Evolutionary conservation across 2,113 vertebrate genomes (phyloP).

Genomic region (Heptranchias perlo): DNA sequence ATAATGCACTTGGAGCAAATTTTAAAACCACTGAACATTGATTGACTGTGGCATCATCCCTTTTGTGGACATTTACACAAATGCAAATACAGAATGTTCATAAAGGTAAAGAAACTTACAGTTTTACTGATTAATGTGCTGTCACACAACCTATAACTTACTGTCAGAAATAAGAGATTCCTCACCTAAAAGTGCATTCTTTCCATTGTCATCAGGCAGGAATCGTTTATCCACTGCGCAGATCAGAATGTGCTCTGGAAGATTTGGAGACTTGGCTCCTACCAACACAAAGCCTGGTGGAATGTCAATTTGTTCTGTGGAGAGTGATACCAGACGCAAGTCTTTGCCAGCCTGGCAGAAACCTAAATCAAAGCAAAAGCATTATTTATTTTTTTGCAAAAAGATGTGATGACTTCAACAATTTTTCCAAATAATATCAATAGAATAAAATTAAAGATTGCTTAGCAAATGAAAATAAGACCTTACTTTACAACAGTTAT

Average conservation of each 20-base stretch:
- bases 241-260: constrained; percentile 92
- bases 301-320: constrained; percentile 80
- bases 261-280: constrained; percentile 88
- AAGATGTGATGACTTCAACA: background rate
- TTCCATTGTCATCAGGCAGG: constrained; percentile 93
- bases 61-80: background rate
- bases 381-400: background rate
- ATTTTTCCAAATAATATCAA: background rate
- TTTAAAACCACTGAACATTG: background rate
- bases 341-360: constrained; percentile 99
- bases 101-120: background rate
- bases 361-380: constrained; percentile 56
- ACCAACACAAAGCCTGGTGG: constrained; percentile 90
- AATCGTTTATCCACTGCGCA: constrained; percentile 94
- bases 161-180: constrained; percentile 37
- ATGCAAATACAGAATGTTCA: background rate
- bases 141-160: background rate
- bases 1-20: too few species aligned
- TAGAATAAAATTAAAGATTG: background rate
- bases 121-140: background rate
- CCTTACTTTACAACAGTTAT: background rate
- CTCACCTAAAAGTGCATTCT: constrained; percentile 99
- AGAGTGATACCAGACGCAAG: constrained; percentile 85
- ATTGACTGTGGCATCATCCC: background rate
- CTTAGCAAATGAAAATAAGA: background rate